A percentile compares a stretch with the other conserved stretches of the same genome.
Conservation (phyloP, 2,113 vertebrate genomes). For the Promerops cafer region DNA sequence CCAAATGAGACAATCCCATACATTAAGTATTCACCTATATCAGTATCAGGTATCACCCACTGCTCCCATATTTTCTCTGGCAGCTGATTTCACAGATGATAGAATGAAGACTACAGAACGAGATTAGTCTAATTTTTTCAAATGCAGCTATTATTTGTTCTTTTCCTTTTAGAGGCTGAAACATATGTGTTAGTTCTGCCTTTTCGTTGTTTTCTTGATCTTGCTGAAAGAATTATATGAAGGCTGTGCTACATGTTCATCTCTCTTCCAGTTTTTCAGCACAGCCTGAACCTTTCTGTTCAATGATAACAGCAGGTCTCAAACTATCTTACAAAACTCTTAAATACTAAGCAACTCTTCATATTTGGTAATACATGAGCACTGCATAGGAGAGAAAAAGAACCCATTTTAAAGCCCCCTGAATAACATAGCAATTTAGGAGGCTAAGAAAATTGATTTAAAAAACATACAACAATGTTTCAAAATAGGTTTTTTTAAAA, state of each 20-base stretch:
- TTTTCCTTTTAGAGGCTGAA: neutral
- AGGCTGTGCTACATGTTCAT: neutral
- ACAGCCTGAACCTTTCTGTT: neutral
- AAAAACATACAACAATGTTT: neutral
- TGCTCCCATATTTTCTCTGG: neutral
- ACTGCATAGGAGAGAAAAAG: neutral
- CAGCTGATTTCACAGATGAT: neutral
- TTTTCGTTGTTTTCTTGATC: neutral
- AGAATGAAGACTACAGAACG: neutral
- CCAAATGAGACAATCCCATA: neutral
- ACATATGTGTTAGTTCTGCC: neutral
- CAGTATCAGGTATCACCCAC: neutral
- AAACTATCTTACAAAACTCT: neutral
- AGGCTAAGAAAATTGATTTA: neutral
- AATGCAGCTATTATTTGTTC: neutral
- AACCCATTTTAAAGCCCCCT: neutral
- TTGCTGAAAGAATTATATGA: neutral
- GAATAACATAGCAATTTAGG: neutral
- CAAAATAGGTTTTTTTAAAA: neutral
- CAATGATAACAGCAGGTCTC: neutral
- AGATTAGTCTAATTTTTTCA: neutral
- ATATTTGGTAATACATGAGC: neutral
- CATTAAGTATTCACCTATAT: neutral
- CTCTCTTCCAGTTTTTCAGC: neutral
- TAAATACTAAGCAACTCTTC: neutral